phyloP scores from a whole-genome alignment of 2,113 vertebrate species.

The Brachionichthys hirsutus region DNA sequence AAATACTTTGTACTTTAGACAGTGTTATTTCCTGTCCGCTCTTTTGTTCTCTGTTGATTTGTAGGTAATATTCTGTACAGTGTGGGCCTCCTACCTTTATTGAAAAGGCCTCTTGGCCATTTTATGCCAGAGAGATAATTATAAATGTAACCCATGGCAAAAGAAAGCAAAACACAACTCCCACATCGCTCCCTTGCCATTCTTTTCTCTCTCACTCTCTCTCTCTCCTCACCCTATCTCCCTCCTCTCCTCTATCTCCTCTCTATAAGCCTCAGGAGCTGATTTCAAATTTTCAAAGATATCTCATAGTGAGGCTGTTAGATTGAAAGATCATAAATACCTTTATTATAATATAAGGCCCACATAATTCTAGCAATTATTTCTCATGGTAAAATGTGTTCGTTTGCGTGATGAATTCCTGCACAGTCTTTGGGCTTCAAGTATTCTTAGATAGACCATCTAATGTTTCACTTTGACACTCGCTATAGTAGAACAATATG shows the following conservation, averaged over 20 bases:
- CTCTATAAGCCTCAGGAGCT: conserved; percentile 60
- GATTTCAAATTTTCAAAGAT: conserved; percentile 74
- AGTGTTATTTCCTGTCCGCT: conserved; percentile 32
- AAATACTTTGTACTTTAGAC: conserved; percentile 26
- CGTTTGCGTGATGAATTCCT: conserved; percentile 72
- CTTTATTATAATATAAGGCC: conserved; percentile 77
- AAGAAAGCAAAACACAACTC: conserved; percentile 72
- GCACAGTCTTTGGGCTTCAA: conserved; percentile 47
- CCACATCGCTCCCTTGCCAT: conserved; percentile 66
- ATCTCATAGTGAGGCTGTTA: conserved; percentile 67
- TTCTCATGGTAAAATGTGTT: conserved; percentile 63
- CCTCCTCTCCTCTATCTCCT: conserved; percentile 17
- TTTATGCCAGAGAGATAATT: conserved; percentile 73
- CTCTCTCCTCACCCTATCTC: conserved; percentile 8
- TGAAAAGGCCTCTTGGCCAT: conserved; percentile 68
- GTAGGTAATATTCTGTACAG: conserved; percentile 62
- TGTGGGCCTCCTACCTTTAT: conserved; percentile 71
- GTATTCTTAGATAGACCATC: conserved; percentile 56
- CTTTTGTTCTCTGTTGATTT: conserved; percentile 62
- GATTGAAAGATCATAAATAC: conserved; percentile 78
- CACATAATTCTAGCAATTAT: conserved; percentile 71
- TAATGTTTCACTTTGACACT: conserved; percentile 52
- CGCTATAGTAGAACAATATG: conserved; percentile 44
- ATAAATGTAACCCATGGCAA: conserved; percentile 75
- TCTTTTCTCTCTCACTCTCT: conserved; percentile 27